phyloP scores from a whole-genome alignment of 2,888 invertebrate genomes.

The Spodoptera littoralis region DNA sequence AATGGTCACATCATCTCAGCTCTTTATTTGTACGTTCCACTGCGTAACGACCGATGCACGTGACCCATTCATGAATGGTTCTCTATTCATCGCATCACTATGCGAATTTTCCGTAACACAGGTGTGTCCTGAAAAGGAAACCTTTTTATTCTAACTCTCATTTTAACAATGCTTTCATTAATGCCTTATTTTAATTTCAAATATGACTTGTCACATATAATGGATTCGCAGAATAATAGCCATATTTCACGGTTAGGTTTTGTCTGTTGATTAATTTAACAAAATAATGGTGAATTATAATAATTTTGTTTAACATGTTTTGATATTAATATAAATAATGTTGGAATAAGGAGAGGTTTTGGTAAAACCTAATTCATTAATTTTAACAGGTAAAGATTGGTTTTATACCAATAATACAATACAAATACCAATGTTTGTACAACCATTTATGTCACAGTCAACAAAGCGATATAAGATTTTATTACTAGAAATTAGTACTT shows the following conservation, averaged over 20 bases:
- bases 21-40: conserved; percentile 17
- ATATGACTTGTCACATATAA: neutral
- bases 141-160: conserved; percentile 9
- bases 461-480: conserved; percentile 20
- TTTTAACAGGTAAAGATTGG: conserved; percentile 3
- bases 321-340: neutral
- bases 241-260: neutral
- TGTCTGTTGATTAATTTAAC: neutral
- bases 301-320: neutral
- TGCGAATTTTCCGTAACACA: conserved; percentile 14
- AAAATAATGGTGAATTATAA: neutral
- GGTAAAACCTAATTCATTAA: too few relatives aligned
- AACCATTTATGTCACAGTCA: conserved; percentile 1
- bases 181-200: neutral
- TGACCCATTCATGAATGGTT: neutral
- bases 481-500: conserved; percentile 20
- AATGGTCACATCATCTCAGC: neutral
- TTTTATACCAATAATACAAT: neutral
- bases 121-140: conserved; percentile 9
- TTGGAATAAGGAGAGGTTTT: too few relatives aligned
- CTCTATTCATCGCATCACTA: neutral
- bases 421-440: neutral
- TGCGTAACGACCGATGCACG: conserved; percentile 1
- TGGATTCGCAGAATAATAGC: neutral
- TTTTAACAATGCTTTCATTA: neutral